phyloP scores from a whole-genome alignment of 2,113 vertebrate species.

The Dinomys branickii region DNA sequence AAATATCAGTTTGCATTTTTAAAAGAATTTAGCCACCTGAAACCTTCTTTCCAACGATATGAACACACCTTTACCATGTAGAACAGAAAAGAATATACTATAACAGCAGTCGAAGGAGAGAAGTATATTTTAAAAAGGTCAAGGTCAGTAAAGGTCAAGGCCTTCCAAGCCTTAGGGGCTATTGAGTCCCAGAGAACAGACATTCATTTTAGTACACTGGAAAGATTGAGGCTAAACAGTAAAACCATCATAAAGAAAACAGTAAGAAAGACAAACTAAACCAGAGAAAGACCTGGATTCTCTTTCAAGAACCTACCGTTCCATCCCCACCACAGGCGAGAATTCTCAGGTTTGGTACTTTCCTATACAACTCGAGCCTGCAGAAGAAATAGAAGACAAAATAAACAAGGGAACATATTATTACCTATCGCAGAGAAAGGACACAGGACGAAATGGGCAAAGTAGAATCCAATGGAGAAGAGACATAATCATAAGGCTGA shows the following conservation, averaged over 20 bases:
- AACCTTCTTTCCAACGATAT: not conserved
- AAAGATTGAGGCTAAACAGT: not conserved
- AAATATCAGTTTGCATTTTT: not conserved
- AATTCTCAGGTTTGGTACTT: slow-evolving; percentile 91
- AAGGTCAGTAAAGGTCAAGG: not conserved
- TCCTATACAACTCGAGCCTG: slow-evolving; percentile 89
- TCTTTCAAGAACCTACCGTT: slow-evolving; percentile 85
- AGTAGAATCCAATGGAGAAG: not conserved
- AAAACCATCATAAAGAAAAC: not conserved
- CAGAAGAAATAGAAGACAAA: not conserved
- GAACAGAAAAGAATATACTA: not conserved
- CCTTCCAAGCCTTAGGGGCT: not conserved
- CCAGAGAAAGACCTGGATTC: not conserved
- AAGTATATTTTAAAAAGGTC: not conserved
- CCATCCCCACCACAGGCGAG: slow-evolving; percentile 91
- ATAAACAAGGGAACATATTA: not conserved
- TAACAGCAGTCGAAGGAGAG: rapidly evolving
- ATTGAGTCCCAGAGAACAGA: not conserved
- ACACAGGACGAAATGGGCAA: rapidly evolving
- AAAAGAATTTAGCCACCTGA: not conserved
- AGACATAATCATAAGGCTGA: rapidly evolving
- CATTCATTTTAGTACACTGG: not conserved
- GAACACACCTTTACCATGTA: not conserved
- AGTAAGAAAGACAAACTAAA: not conserved
- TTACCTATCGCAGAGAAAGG: not conserved